phyloP scores from a whole-genome alignment of 2,113 vertebrate genomes.

The Bubo bubo region DNA sequence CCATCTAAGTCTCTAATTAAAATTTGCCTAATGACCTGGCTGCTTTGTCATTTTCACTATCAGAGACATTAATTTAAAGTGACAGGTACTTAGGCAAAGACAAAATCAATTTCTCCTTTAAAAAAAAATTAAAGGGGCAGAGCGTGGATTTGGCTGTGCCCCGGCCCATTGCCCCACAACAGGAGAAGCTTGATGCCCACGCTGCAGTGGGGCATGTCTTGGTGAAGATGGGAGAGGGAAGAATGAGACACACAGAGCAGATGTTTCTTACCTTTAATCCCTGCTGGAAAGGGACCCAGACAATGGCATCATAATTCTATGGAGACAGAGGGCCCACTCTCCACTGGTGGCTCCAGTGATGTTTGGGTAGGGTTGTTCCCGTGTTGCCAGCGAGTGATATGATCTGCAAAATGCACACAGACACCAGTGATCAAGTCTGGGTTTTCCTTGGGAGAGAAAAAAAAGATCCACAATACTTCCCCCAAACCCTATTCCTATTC shows the following conservation, averaged over 20 bases:
- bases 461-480: not conserved
- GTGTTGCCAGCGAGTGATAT: accelerated
- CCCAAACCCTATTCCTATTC: not conserved
- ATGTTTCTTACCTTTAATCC: not conserved
- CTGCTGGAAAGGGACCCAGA: not conserved
- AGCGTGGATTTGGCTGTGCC: accelerated
- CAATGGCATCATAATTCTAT: accelerated
- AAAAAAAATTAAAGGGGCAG: slow-evolving; percentile 49
- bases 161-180: accelerated
- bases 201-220: accelerated
- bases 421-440: not conserved
- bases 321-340: not conserved
- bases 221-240: not conserved
- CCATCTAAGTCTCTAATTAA: slow-evolving; percentile 81
- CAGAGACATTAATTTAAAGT: slow-evolving; percentile 75
- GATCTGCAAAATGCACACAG: not conserved
- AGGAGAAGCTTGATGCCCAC: accelerated
- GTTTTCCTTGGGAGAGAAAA: not conserved
- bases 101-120: slow-evolving; percentile 75
- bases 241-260: not conserved
- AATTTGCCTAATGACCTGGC: slow-evolving; percentile 83
- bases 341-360: not conserved
- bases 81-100: slow-evolving; percentile 75
- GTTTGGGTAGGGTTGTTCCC: not conserved
- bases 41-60: slow-evolving; percentile 74